Percentiles rank a stretch among this genome's conserved stretches.
Conservation (phyloP, 2,113 vertebrate species). For the Sinocyclocheilus rhinocerous region DNA sequence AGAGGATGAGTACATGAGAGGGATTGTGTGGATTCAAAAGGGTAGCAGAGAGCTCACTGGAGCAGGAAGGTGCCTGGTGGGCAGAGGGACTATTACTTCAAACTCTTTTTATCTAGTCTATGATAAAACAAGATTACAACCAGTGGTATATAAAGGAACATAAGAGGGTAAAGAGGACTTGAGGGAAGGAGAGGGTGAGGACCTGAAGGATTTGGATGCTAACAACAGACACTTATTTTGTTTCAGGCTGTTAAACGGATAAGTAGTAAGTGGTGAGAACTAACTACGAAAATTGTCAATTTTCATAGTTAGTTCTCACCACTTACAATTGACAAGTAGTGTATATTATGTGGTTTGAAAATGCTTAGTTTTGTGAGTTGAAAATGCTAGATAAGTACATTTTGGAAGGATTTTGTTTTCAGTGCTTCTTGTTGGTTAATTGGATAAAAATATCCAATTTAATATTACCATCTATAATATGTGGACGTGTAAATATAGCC, state of each 20-base stretch:
- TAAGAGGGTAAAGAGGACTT: conserved; percentile 2
- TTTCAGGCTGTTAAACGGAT: not conserved
- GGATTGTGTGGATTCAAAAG: not conserved
- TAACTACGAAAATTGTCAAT: not conserved
- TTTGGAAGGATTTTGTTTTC: not conserved
- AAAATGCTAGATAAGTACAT: not conserved
- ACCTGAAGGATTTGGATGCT: not conserved
- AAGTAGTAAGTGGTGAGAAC: not conserved
- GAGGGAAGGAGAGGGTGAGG: not conserved
- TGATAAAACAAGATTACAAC: not conserved
- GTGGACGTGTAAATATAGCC: not conserved
- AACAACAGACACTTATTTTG: not conserved
- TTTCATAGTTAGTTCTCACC: not conserved
- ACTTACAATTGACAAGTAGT: not conserved
- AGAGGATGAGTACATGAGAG: not conserved
- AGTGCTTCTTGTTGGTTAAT: not conserved
- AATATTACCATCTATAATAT: not conserved
- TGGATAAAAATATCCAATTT: not conserved
- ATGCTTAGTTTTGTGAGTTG: not conserved
- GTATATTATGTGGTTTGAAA: not conserved
- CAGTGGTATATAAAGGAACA: not conserved
- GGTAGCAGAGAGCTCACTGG: not conserved
- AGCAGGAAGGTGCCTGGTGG: not conserved
- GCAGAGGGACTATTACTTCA: conserved; percentile 20
- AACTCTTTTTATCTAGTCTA: conserved; percentile 8